Base-by-base conservation (phyloP, 2,888 invertebrate species). In the Acrobasis repandana region DNA sequence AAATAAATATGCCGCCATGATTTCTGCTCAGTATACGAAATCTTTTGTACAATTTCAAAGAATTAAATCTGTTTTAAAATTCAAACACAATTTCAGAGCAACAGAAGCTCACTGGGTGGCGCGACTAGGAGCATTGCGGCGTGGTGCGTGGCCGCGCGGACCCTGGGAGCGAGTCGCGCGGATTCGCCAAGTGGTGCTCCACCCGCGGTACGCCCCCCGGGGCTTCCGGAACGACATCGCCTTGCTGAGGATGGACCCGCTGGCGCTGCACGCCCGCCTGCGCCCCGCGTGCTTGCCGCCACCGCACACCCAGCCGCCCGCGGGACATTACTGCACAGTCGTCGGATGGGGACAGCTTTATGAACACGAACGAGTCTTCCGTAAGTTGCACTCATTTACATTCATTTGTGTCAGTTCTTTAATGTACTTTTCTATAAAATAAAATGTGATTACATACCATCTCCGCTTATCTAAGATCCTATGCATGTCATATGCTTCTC, bases 261-360 rank as follows among this genome's bases (percentile, higher is more conserved):
- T 95, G 16, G 94, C 95, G 14, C 85, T 76, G 71, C 92, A 72
- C 88, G 93, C 77, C 76, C 87, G 77, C 65, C 92, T 75, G 83
- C 93, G 72, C 70, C 93, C 79, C 34, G 91, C 90, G 28, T 92
- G 92, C 65, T 75, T 92, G 60, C 96, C 96, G 9, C 90, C 93
- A n/a, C 79, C 92, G 5, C 87, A 93, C n/a, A 83, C 91, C 14
- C 90, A 91, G 51, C 93, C 95, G 0, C 92, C 93, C 33, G 94
- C 95, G 66, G 95, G 95, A 0, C 92, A 93, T 1, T 93, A 94
- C 67, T 96, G 96, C 80, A 96, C 96, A 0, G 95, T 96, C 16
- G 94, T 96, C 14, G 96, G 96, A 6, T 96, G 96, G 96, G 96
- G 96, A 34, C 96, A 96, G 77, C 91, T 96, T 0, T 95, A 95